Conservation (phyloP, 1,140 invertebrate species). For the Brachionus koreanus region DNA sequence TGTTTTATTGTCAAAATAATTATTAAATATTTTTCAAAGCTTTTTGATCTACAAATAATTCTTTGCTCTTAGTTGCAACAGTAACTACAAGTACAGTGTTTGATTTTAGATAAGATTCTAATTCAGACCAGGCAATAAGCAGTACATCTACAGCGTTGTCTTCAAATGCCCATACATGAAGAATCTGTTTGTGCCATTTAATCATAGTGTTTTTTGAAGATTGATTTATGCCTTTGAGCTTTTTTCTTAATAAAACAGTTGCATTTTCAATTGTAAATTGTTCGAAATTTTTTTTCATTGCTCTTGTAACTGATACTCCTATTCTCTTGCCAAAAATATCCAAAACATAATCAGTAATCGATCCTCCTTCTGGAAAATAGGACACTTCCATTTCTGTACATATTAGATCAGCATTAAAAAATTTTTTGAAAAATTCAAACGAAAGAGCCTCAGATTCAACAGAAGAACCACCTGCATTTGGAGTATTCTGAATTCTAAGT, state of each 20-base stretch:
- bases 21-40: background rate
- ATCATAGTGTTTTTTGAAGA: constrained; percentile 49
- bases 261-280: constrained; percentile 50
- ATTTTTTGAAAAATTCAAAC: constrained; percentile 52
- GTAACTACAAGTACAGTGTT: constrained; percentile 53
- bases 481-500: constrained; percentile 42
- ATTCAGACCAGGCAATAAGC: constrained; percentile 46
- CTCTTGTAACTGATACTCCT: constrained; percentile 53
- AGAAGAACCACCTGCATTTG: constrained; percentile 55
- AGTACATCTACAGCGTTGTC: constrained; percentile 47
- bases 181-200: constrained; percentile 53
- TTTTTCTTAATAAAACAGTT: constrained; percentile 50
- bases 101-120: constrained; percentile 46
- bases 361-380: constrained; percentile 53
- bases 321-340: constrained; percentile 48
- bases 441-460: constrained; percentile 54
- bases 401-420: constrained; percentile 50
- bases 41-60: constrained; percentile 42
- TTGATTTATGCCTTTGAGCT: constrained; percentile 52
- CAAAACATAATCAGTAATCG: constrained; percentile 54
- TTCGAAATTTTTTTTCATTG: constrained; percentile 51
- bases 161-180: constrained; percentile 51
- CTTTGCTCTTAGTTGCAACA: constrained; percentile 45
- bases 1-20: background rate
- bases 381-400: constrained; percentile 56